Percentiles rank a stretch among this genome's conserved stretches.
Conservation (phyloP, 2,113 vertebrate genomes). For the Sciurus niger region DNA sequence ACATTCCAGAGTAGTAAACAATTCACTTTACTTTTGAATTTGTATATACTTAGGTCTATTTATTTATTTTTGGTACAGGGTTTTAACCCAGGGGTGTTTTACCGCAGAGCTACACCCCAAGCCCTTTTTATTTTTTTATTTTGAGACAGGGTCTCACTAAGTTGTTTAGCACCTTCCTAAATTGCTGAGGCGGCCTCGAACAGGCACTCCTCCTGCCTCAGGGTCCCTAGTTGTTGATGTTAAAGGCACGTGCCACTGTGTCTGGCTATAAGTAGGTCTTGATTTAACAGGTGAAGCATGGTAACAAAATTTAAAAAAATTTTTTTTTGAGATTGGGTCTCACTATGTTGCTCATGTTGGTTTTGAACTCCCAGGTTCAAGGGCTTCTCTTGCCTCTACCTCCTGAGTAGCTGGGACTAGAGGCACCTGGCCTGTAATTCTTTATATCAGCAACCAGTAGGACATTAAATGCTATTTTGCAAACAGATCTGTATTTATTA, state of each 20-base stretch:
- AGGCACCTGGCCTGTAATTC: background rate
- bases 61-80: background rate
- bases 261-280: background rate
- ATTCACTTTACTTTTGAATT: background rate
- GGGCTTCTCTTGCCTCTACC: too few relatives aligned
- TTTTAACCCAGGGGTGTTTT: background rate
- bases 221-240: background rate
- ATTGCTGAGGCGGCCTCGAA: background rate
- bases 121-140: background rate
- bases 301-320: too few relatives aligned
- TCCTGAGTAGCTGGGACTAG: too few relatives aligned
- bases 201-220: background rate
- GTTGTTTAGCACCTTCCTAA: background rate
- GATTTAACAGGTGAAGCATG: background rate
- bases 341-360: too few relatives aligned
- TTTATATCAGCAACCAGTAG: background rate
- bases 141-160: background rate
- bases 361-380: too few relatives aligned
- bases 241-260: background rate
- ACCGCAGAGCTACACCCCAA: too few relatives aligned
- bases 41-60: background rate
- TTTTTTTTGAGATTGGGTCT: too few relatives aligned
- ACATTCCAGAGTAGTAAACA: background rate
- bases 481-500: slow-evolving; percentile 30
- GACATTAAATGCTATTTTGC: background rate